Evolutionary conservation across 2,888 invertebrate species (phyloP).

Genomic region (Tyria jacobaeae): DNA sequence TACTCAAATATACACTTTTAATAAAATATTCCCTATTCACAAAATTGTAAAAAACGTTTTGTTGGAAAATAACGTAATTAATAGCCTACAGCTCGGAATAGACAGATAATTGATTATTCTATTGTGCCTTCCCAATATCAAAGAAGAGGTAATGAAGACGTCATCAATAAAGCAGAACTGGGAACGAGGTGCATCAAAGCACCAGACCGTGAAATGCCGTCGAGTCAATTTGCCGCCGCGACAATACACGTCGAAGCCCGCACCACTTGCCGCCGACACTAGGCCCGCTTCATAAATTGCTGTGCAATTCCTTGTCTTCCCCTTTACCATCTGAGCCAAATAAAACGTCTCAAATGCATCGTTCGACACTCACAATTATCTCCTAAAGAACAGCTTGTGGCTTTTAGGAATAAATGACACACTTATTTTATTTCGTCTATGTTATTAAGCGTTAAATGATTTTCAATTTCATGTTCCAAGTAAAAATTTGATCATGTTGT

Average conservation of each 20-base stretch:
- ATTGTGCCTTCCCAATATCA: slow-evolving; percentile 42
- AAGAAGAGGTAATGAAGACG: slow-evolving; percentile 60
- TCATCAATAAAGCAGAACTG: slow-evolving; percentile 64
- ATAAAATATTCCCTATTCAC: no score
- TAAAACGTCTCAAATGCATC: slow-evolving; percentile 50
- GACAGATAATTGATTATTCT: slow-evolving; percentile 46
- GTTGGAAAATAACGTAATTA: slow-evolving; percentile 29
- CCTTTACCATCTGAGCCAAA: slow-evolving; percentile 64
- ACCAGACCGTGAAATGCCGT: slow-evolving; percentile 77
- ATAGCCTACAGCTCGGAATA: slow-evolving; percentile 24
- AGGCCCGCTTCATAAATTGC: slow-evolving; percentile 70
- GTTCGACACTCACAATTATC: slow-evolving; percentile 43
- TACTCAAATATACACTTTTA: background rate
- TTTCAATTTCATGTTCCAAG: background rate
- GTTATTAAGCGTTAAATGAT: background rate
- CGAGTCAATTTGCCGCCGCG: slow-evolving; percentile 76
- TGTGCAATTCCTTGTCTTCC: slow-evolving; percentile 65
- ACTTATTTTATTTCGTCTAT: slow-evolving; percentile 27
- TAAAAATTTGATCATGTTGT: background rate
- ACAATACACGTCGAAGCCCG: slow-evolving; percentile 63
- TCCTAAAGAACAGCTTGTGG: slow-evolving; percentile 44
- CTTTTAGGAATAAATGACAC: slow-evolving; percentile 34
- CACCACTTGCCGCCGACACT: slow-evolving; percentile 61
- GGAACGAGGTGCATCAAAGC: slow-evolving; percentile 69
- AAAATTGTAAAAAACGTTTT: background rate